Percentiles rank a stretch among this genome's conserved stretches.
Conservation (phyloP, 1,140 invertebrate species). For the Nylanderia fulva region DNA sequence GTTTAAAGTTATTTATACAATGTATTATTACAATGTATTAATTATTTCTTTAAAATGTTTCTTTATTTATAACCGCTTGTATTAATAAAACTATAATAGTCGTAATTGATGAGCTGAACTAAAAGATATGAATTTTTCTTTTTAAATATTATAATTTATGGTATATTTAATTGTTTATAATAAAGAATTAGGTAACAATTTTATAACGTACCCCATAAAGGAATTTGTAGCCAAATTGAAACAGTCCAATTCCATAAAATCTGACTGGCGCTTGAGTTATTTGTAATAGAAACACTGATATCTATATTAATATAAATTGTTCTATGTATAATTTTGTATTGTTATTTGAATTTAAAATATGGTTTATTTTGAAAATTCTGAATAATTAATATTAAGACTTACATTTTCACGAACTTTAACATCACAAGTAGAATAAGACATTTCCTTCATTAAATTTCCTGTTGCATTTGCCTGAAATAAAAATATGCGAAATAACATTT, state of each 20-base stretch:
- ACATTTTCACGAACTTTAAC: background rate
- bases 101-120: background rate
- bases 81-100: no score
- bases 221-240: slow-evolving; percentile 22
- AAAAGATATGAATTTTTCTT: background rate
- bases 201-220: background rate
- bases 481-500: background rate
- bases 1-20: background rate
- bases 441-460: background rate
- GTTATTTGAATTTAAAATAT: background rate
- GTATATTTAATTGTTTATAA: background rate
- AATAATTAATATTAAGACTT: background rate
- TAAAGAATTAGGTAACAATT: background rate
- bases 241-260: slow-evolving; percentile 25
- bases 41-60: background rate
- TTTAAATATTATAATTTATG: background rate
- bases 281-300: background rate
- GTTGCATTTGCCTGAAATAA: background rate
- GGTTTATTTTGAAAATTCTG: background rate
- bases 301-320: background rate
- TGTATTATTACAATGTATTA: background rate
- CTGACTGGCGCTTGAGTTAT: background rate
- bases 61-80: background rate
- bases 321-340: background rate
- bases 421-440: background rate